phyloP scores from a whole-genome alignment of 1,140 invertebrate species.

The Rhopalosiphum padi region DNA sequence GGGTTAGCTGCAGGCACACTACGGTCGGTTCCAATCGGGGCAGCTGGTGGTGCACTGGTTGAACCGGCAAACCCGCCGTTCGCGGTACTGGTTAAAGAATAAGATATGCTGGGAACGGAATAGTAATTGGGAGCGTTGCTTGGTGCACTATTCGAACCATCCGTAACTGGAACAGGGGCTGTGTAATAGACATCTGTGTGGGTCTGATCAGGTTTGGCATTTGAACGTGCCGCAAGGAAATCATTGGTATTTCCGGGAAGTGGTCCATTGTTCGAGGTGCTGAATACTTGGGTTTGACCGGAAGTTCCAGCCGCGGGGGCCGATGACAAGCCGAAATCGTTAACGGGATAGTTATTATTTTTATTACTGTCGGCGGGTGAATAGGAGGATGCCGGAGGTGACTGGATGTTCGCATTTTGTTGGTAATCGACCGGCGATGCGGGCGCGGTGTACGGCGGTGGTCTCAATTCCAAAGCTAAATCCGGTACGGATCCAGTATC shows the following conservation, averaged over 20 bases:
- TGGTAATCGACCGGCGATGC: neutral
- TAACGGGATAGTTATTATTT: neutral
- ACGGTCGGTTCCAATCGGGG: neutral
- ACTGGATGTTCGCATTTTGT: neutral
- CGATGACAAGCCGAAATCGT: neutral
- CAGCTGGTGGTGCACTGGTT: neutral
- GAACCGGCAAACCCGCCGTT: neutral
- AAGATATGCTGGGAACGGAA: neutral
- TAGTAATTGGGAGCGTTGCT: neutral
- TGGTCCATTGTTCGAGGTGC: neutral
- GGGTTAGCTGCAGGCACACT: neutral
- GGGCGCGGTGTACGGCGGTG: neutral
- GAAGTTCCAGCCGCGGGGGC: neutral
- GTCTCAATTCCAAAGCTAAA: constrained; percentile 3
- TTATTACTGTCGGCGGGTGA: neutral
- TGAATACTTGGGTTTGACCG: neutral
- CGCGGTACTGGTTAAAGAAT: neutral
- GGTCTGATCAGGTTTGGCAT: neutral
- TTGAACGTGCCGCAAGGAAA: neutral
- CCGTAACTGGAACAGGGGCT: neutral
- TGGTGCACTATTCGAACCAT: neutral
- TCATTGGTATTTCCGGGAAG: neutral
- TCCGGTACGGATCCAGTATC: neutral
- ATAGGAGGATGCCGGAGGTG: neutral
- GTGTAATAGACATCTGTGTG: neutral